Conservation (phyloP, 2,888 invertebrate species). For the Agrotis segetum region DNA sequence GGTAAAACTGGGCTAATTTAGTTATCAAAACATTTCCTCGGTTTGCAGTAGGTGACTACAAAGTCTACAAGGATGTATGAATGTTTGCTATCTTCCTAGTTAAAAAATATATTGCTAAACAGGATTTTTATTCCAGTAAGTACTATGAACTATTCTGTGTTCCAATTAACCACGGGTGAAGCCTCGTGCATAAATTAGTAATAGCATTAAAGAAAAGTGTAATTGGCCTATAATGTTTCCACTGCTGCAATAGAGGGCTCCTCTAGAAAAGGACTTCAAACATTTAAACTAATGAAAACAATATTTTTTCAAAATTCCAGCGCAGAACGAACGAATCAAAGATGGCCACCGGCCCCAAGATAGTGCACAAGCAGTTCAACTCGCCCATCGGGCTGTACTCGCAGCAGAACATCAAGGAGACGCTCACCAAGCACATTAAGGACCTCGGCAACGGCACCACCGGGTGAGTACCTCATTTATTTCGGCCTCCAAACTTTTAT, state of each 20-base stretch:
- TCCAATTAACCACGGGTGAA: too few relatives aligned
- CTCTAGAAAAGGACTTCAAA: background rate
- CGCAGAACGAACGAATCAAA: constrained; percentile 90
- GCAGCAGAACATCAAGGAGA: constrained; percentile 94
- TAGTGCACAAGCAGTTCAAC: constrained; percentile 97
- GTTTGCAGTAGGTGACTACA: too few relatives aligned
- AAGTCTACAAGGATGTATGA: too few relatives aligned
- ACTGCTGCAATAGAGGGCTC: background rate
- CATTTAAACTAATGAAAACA: background rate
- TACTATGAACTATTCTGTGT: too few relatives aligned
- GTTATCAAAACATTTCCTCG: too few relatives aligned
- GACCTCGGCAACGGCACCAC: constrained; percentile 95
- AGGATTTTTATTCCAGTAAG: too few relatives aligned
- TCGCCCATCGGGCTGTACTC: constrained; percentile 97
- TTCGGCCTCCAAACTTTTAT: background rate
- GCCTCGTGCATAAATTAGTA: too few relatives aligned
- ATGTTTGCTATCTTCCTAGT: too few relatives aligned
- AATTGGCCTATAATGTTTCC: too few relatives aligned
- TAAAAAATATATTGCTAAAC: too few relatives aligned
- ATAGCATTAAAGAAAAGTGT: background rate
- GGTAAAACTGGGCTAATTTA: too few relatives aligned
- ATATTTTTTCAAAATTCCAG: constrained; percentile 74
- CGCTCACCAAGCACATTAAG: constrained; percentile 94
- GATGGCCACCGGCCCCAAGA: constrained; percentile 93
- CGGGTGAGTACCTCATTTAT: constrained; percentile 89